Conservation (phyloP, 2,797 vertebrate genomes). For the Anolis apletophallus region DNA sequence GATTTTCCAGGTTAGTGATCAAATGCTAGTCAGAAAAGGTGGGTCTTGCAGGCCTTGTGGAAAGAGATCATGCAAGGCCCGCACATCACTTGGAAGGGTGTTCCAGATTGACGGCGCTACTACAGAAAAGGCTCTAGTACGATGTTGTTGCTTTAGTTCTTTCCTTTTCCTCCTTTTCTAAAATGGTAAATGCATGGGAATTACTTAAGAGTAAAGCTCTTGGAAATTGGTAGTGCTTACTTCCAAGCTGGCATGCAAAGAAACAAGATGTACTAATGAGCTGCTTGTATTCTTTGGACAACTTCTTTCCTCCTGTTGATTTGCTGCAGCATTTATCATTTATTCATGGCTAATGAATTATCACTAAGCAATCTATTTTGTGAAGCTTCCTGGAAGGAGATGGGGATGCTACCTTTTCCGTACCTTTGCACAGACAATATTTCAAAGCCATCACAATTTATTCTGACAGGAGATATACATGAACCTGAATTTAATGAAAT, state of each 20-base stretch:
- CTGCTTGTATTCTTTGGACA: constrained; percentile 63
- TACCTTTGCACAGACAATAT: constrained; percentile 51
- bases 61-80: no score
- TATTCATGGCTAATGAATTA: constrained; percentile 70
- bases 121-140: no score
- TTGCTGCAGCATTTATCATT: constrained; percentile 62
- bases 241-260: neutral
- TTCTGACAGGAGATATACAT: constrained; percentile 53
- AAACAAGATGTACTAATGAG: constrained; percentile 47
- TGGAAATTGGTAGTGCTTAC: neutral
- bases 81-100: no score
- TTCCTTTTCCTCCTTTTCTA: neutral
- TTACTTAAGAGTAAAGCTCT: neutral
- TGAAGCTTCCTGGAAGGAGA: constrained; percentile 55
- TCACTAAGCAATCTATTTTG: constrained; percentile 59
- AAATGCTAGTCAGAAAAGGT: no score
- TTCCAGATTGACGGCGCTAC: no score
- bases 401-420: constrained; percentile 48
- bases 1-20: no score
- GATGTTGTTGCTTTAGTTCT: neutral
- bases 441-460: constrained; percentile 61
- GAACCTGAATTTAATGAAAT: constrained; percentile 53
- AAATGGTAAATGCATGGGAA: neutral
- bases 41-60: no score
- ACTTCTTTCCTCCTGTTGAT: constrained; percentile 56